Percentiles rank a stretch among this genome's conserved stretches.
Evolutionary conservation across 2,888 invertebrate species (phyloP).

Genomic region (Agrochola circellaris): DNA sequence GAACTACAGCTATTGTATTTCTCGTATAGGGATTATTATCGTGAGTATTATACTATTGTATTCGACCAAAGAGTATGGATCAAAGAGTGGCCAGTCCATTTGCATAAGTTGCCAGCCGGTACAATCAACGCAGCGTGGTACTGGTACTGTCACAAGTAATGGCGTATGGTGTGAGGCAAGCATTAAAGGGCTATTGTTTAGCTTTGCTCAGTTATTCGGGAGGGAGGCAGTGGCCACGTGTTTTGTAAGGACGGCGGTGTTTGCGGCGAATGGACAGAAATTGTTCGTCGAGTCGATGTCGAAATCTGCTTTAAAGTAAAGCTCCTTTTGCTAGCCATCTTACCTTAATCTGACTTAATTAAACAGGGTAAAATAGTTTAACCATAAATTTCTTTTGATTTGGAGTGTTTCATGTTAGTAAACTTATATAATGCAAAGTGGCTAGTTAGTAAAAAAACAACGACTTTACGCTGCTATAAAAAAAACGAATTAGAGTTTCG

Average conservation of each 20-base stretch:
- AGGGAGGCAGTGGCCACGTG: slow-evolving; percentile 66
- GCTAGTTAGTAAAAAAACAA: neutral
- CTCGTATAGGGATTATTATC: slow-evolving; percentile 53
- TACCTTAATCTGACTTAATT: neutral
- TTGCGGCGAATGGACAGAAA: slow-evolving; percentile 33
- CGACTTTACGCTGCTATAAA: neutral
- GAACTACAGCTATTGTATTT: slow-evolving; percentile 45
- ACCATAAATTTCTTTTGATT: neutral
- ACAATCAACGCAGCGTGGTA: slow-evolving; percentile 51
- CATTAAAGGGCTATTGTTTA: slow-evolving; percentile 67
- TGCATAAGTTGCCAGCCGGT: slow-evolving; percentile 58
- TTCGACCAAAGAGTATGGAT: slow-evolving; percentile 49
- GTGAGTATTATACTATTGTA: slow-evolving; percentile 54
- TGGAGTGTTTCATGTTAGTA: too few species aligned
- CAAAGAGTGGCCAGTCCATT: slow-evolving; percentile 51
- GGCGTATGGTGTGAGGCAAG: slow-evolving; percentile 63
- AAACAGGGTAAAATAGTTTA: too few species aligned
- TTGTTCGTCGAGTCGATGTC: slow-evolving; percentile 2
- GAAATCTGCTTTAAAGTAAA: neutral
- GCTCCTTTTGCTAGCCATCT: neutral
- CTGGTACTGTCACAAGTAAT: slow-evolving; percentile 47
- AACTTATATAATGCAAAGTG: neutral
- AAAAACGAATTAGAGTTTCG: too few species aligned
- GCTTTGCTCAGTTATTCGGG: slow-evolving; percentile 50
- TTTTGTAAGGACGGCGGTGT: slow-evolving; percentile 55